Evolutionary conservation across 2,797 vertebrate species (phyloP).

Genomic region (Rhadinocentrus ornatus): DNA sequence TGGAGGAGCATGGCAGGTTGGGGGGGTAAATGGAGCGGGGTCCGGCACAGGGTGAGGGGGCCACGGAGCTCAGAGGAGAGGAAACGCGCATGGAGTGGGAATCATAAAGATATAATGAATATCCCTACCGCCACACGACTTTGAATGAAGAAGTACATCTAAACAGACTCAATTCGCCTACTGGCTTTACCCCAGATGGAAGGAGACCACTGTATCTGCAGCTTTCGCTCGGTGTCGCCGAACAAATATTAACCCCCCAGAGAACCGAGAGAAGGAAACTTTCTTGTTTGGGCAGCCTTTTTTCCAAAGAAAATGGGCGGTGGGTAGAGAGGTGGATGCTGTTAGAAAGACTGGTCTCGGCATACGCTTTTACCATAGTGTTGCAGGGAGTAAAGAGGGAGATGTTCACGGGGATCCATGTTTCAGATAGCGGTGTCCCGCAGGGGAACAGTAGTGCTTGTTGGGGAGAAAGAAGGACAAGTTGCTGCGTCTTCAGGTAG

Average conservation of each 20-base stretch:
- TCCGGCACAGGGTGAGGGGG: slow-evolving; percentile 80
- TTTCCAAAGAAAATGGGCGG: slow-evolving; percentile 53
- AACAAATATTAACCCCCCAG: slow-evolving; percentile 47
- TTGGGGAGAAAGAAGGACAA: slow-evolving; percentile 32
- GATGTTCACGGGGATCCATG: slow-evolving; percentile 59
- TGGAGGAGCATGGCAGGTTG: slow-evolving; percentile 89
- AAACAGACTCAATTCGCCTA: slow-evolving; percentile 25
- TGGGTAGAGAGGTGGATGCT: slow-evolving; percentile 48
- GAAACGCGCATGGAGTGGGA: slow-evolving; percentile 85
- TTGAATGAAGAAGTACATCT: slow-evolving; percentile 11
- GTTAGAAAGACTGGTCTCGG: slow-evolving; percentile 54
- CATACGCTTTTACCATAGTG: slow-evolving; percentile 73
- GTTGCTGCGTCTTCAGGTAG: slow-evolving; percentile 58
- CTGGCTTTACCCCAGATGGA: slow-evolving; percentile 31
- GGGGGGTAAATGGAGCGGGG: slow-evolving; percentile 60
- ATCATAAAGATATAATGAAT: slow-evolving; percentile 67
- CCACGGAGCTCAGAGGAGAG: slow-evolving; percentile 71
- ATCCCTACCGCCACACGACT: slow-evolving; percentile 44
- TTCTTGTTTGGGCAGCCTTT: slow-evolving; percentile 51
- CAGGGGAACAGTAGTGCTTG: slow-evolving; percentile 24
- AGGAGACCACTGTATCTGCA: slow-evolving; percentile 18
- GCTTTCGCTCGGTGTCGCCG: slow-evolving; percentile 52
- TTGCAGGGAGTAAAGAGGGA: slow-evolving; percentile 44
- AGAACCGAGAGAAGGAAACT: slow-evolving; percentile 44
- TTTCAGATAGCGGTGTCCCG: slow-evolving; percentile 57